phyloP scores from a whole-genome alignment of 1,140 invertebrate species.

The Brachionus rubens region DNA sequence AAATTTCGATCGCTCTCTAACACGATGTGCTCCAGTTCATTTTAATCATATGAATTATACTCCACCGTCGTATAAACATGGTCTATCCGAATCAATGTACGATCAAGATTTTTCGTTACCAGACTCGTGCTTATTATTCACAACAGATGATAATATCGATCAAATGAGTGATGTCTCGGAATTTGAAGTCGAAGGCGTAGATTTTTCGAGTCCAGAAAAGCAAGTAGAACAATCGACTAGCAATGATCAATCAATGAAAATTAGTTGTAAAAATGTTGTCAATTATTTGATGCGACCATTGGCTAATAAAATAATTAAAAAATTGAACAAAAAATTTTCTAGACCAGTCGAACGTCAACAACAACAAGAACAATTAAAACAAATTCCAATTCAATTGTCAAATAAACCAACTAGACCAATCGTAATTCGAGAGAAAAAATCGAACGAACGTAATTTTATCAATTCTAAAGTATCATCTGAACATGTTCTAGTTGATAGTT shows the following conservation, averaged over 20 bases:
- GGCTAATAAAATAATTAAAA: neutral
- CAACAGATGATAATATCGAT: neutral
- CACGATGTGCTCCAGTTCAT: neutral
- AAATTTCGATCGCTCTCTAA: neutral
- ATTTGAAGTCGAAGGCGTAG: neutral
- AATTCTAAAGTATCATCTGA: too few relatives aligned
- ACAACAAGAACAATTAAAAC: neutral
- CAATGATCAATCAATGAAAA: neutral
- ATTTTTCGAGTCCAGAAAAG: neutral
- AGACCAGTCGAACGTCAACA: neutral
- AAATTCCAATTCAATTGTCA: neutral
- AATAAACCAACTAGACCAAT: too few relatives aligned
- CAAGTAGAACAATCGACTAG: neutral
- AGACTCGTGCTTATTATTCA: constrained; percentile 19
- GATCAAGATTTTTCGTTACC: neutral
- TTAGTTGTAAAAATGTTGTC: neutral
- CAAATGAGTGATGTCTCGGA: neutral
- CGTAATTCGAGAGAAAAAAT: neutral
- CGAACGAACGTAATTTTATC: too few relatives aligned
- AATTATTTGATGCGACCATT: constrained; percentile 12
- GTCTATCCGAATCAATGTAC: neutral
- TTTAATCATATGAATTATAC: neutral
- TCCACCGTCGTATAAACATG: neutral
- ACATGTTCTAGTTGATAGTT: too few relatives aligned
- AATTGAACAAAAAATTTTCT: constrained; percentile 26